phyloP scores from a whole-genome alignment of 2,113 vertebrate species.

The Coptodon rendalli region DNA sequence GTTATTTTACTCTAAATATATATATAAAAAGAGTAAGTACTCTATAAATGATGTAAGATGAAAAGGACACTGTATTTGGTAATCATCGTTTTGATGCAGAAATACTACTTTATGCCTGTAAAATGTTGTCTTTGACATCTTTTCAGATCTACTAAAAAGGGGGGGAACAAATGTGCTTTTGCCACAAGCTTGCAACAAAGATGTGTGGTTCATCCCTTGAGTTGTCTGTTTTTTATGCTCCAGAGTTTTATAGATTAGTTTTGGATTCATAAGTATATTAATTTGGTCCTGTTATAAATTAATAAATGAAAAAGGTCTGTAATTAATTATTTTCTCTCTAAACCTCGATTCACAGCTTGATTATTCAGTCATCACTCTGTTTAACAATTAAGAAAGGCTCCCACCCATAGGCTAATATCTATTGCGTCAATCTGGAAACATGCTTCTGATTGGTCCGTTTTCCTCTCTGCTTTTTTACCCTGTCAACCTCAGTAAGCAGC shows the following conservation, averaged over 20 bases:
- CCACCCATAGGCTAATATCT: neutral
- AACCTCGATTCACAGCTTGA: neutral
- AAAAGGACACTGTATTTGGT: neutral
- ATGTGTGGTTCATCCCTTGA: neutral
- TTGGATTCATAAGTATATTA: neutral
- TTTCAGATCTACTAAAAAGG: neutral
- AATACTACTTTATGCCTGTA: neutral
- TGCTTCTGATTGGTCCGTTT: conserved; percentile 10
- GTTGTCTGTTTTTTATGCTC: neutral
- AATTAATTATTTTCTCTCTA: neutral
- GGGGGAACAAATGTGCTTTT: neutral
- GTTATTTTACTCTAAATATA: neutral
- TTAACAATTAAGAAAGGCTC: neutral
- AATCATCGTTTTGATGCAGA: neutral
- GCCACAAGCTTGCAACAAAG: neutral
- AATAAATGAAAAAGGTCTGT: neutral
- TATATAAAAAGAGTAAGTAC: too few species aligned
- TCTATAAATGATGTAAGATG: neutral
- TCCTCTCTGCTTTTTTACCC: neutral
- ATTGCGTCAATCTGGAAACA: neutral
- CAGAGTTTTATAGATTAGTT: neutral
- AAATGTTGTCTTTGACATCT: neutral
- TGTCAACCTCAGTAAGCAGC: neutral
- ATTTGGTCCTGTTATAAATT: neutral
- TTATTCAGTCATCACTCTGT: neutral